A percentile compares a stretch with the other conserved stretches of the same genome.
Evolutionary conservation across 2,797 vertebrate genomes (phyloP).

Genomic region (Enteromius radiatus): DNA sequence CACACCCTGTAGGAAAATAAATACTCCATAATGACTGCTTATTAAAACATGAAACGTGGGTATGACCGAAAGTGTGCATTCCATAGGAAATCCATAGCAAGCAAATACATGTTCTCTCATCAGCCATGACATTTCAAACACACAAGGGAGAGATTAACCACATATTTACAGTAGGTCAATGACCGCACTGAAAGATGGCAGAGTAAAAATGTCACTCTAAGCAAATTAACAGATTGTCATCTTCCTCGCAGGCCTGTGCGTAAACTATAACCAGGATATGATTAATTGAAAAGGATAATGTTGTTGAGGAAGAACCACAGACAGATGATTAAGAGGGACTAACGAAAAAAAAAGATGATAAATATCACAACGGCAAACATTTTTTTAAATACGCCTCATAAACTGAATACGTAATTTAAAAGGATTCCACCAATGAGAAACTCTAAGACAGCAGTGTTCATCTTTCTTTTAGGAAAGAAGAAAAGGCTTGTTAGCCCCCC

Average conservation of each 20-base stretch:
- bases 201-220: conserved; percentile 61
- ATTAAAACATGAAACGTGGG: conserved; percentile 77
- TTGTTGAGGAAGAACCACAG: background rate
- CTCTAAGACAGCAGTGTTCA: conserved; percentile 21
- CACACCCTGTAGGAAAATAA: conserved; percentile 81
- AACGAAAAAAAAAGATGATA: background rate
- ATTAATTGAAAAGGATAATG: background rate
- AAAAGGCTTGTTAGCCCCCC: conserved; percentile 36
- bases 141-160: conserved; percentile 74
- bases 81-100: conserved; percentile 80
- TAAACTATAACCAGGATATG: background rate
- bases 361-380: background rate
- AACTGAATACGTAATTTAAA: background rate
- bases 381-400: background rate
- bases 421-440: conserved; percentile 19
- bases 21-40: conserved; percentile 78
- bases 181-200: conserved; percentile 71
- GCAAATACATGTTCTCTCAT: conserved; percentile 78
- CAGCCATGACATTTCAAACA: conserved; percentile 74
- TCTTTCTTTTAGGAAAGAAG: conserved; percentile 59
- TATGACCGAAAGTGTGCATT: conserved; percentile 78
- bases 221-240: conserved; percentile 9
- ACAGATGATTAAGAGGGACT: background rate
- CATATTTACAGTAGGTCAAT: conserved; percentile 71
- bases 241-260: background rate